Conservation (phyloP, 1,140 invertebrate genomes). For the Babylonia areolata region DNA sequence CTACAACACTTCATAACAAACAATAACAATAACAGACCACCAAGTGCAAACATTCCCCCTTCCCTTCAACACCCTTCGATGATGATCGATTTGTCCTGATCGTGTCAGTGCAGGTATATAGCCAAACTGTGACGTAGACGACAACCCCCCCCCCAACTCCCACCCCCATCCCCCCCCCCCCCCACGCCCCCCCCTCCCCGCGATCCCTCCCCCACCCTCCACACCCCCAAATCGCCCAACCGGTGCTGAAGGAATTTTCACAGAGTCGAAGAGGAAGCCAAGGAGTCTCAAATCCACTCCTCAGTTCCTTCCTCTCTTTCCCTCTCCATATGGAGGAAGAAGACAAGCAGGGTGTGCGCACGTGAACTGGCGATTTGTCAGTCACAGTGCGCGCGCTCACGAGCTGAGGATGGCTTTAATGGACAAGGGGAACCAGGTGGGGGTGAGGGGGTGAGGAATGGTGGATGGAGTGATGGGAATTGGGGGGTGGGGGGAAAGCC, state of each 20-base stretch:
- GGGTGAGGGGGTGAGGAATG: too few relatives aligned
- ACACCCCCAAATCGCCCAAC: not conserved
- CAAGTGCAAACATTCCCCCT: not conserved
- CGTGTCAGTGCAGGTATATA: too few relatives aligned
- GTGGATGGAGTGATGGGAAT: too few relatives aligned
- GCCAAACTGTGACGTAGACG: not conserved
- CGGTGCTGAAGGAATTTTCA: not conserved
- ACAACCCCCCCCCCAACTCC: not conserved
- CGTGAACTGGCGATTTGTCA: not conserved
- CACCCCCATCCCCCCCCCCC: not conserved
- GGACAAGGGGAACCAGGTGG: not conserved
- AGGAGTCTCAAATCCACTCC: not conserved
- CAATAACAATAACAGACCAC: too few relatives aligned
- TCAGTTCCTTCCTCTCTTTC: not conserved
- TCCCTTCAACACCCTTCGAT: too few relatives aligned
- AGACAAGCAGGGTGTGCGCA: not conserved
- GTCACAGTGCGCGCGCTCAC: slow-evolving; percentile 21
- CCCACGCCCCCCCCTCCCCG: not conserved
- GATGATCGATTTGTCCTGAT: too few relatives aligned
- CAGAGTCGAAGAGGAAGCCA: not conserved
- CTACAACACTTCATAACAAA: too few relatives aligned
- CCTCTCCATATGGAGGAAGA: not conserved
- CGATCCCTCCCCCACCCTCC: not conserved
- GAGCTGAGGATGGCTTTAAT: not conserved
- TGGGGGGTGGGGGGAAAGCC: too few relatives aligned